These are phyloP conservation scores for Ciconia boyciana DNA, from an alignment of 2,113 vertebrate species.

Conservation along the genomic window DNA sequence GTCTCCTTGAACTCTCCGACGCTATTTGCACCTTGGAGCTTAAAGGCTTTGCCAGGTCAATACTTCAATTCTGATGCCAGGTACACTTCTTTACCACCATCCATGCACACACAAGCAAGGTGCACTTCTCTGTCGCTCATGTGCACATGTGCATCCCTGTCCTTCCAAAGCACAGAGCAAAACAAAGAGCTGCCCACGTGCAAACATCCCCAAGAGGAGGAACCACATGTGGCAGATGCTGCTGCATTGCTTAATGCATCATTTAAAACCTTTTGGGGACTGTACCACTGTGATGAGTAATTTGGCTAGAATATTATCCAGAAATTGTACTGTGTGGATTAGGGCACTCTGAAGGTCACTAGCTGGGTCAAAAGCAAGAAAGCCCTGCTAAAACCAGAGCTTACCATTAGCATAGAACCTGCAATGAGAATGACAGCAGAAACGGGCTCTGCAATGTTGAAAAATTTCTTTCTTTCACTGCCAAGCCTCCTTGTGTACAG, in stretches of 20 bases:
- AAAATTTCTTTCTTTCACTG: not conserved
- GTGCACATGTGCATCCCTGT: rapidly evolving
- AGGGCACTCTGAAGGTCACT: slow-evolving; percentile 19
- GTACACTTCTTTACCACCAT: not conserved
- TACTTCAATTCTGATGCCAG: not conserved
- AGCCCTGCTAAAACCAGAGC: not conserved
- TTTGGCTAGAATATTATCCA: slow-evolving; percentile 19
- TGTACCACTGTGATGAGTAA: not conserved
- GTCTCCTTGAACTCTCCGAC: rapidly evolving
- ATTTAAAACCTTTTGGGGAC: slow-evolving; percentile 44
- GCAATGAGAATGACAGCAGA: not conserved
- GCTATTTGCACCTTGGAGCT: rapidly evolving
- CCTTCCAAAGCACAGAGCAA: not conserved
- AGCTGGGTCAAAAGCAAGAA: not conserved
- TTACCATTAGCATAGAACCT: not conserved
- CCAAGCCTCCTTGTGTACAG: not conserved
- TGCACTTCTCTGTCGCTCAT: not conserved
- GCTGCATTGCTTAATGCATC: slow-evolving; percentile 47
- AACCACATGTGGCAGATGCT: slow-evolving; percentile 37
- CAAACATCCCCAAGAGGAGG: not conserved
- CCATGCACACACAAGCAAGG: rapidly evolving
- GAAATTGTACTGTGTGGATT: not conserved
- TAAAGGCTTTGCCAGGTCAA: not conserved
- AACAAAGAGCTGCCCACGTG: not conserved
- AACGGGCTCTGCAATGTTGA: not conserved